These are phyloP conservation scores for Anguilla anguilla DNA, from an alignment of 2,797 vertebrate species.

Conservation along the genomic window DNA sequence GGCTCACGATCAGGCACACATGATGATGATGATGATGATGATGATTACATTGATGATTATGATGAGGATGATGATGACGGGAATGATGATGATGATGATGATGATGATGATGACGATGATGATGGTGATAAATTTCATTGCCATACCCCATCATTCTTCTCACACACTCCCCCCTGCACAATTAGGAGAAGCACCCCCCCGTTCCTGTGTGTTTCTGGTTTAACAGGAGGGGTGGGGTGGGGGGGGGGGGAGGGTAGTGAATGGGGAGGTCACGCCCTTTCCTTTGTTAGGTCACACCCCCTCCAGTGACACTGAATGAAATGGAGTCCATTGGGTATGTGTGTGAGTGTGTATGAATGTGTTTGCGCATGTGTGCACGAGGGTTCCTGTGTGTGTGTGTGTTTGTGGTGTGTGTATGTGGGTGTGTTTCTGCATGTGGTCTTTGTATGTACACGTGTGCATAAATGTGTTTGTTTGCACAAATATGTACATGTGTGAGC, in stretches of 20 bases:
- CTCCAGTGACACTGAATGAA: slow-evolving; percentile 29
- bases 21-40: not conserved
- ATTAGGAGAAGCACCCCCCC: not conserved
- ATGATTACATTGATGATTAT: not conserved
- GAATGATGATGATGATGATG: not conserved
- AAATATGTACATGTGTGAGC: not conserved
- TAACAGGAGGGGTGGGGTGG: slow-evolving; percentile 53
- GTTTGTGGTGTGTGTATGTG: slow-evolving; percentile 1
- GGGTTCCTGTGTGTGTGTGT: too few species aligned
- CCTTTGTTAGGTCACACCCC: slow-evolving; percentile 37
- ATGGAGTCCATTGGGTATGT: slow-evolving; percentile 35
- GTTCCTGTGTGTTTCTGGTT: slow-evolving; percentile 35
- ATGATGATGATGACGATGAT: slow-evolving; percentile 1
- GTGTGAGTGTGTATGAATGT: slow-evolving; percentile 24
- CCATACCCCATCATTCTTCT: not conserved
- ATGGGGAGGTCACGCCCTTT: slow-evolving; percentile 51
- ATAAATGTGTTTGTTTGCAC: slow-evolving; percentile 2
- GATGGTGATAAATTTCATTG: too few species aligned
- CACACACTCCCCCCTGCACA: not conserved
- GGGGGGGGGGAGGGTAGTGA: slow-evolving; percentile 50
- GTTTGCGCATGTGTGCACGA: not conserved
- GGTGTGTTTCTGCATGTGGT: slow-evolving; percentile 23
- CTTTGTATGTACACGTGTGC: slow-evolving; percentile 27
- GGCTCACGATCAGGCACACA: too few species aligned
- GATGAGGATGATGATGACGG: not conserved